These are phyloP conservation scores for Urechis unicinctus DNA, from an alignment of 2,888 invertebrate species.

Conservation along the genomic window DNA sequence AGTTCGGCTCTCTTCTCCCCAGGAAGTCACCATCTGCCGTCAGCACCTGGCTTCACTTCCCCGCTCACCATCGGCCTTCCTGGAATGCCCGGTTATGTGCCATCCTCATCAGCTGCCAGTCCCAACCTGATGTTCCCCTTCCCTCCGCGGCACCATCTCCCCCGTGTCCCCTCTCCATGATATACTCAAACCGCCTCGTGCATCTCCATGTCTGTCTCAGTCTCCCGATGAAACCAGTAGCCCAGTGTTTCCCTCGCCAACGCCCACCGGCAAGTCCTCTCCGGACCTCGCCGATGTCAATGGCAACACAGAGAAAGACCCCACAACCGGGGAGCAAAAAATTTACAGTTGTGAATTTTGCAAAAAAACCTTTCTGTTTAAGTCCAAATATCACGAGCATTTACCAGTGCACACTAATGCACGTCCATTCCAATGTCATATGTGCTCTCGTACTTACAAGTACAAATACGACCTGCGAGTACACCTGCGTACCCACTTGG, in stretches of 20 bases:
- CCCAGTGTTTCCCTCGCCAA: background rate
- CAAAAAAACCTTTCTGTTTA: slow-evolving; percentile 26
- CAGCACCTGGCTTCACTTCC: background rate
- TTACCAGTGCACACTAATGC: slow-evolving; percentile 28
- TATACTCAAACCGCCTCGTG: background rate
- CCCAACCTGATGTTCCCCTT: background rate
- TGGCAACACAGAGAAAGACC: background rate
- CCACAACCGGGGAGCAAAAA: slow-evolving; percentile 12
- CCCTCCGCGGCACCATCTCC: background rate
- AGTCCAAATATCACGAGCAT: slow-evolving; percentile 28
- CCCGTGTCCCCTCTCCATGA: background rate
- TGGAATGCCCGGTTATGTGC: background rate
- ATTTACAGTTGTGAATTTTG: slow-evolving; percentile 24
- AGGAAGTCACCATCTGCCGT: background rate
- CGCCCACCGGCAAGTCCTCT: background rate
- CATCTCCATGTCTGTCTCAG: too few species aligned
- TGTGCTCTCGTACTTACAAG: slow-evolving; percentile 27
- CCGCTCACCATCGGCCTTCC: background rate
- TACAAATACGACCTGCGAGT: slow-evolving; percentile 28
- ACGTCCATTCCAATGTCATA: slow-evolving; percentile 25
- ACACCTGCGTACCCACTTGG: slow-evolving; percentile 26
- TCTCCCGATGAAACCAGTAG: background rate
- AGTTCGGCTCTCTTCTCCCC: slow-evolving; percentile 4
- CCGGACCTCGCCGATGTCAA: slow-evolving; percentile 1
- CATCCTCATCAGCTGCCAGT: slow-evolving; percentile 2